These are phyloP conservation scores for Rambutsinella grinnellia DNA, from an alignment of 2,888 invertebrate species.

Conservation along the genomic window DNA sequence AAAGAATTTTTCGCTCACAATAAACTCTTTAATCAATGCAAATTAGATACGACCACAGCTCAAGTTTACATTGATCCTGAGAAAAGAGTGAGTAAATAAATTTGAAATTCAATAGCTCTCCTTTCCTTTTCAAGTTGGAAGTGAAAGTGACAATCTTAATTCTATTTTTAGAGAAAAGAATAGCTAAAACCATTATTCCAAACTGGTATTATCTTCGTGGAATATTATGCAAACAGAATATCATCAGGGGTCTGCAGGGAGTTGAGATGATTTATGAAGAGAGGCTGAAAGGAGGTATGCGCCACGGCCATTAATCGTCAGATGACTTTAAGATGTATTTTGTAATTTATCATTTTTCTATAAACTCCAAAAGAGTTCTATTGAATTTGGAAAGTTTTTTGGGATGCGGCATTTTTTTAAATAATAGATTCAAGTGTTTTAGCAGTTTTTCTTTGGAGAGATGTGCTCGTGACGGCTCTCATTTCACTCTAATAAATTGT, in stretches of 20 bases:
- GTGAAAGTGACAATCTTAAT: neutral
- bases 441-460: too few relatives aligned
- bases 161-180: neutral
- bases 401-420: too few relatives aligned
- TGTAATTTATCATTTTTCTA: constrained; percentile 42
- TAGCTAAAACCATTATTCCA: too few relatives aligned
- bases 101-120: neutral
- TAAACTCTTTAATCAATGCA: neutral
- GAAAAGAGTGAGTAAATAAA: neutral
- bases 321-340: constrained; percentile 34
- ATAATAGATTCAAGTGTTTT: too few relatives aligned
- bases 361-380: neutral
- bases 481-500: too few relatives aligned
- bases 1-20: too few relatives aligned
- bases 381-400: constrained; percentile 7
- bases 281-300: constrained; percentile 26
- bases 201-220: too few relatives aligned
- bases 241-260: constrained; percentile 18
- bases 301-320: constrained; percentile 39
- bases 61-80: neutral
- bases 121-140: neutral
- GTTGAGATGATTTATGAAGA: constrained; percentile 45
- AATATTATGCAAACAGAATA: constrained; percentile 20
- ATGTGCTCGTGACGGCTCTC: too few relatives aligned
- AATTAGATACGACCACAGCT: neutral